A percentile compares a stretch with the other conserved stretches of the same genome.
Evolutionary conservation across 2,888 invertebrate genomes (phyloP).

Genomic region (Troides helena): DNA sequence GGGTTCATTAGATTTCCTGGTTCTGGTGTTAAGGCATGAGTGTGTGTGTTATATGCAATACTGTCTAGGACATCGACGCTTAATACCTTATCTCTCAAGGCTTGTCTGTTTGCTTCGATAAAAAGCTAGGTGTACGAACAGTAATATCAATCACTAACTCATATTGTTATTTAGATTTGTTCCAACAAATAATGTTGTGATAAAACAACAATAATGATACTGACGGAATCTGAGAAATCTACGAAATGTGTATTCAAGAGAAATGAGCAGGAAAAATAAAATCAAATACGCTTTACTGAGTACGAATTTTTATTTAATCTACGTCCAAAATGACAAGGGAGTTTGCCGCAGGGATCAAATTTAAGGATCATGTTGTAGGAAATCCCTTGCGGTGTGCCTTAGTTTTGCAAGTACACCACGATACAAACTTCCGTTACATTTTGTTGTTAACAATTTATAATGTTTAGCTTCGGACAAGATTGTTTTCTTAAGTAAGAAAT

Average conservation of each 20-base stretch:
- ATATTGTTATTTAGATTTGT: too few relatives aligned
- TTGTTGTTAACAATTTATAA: constrained; percentile 4
- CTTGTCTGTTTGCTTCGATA: too few relatives aligned
- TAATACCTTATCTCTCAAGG: too few relatives aligned
- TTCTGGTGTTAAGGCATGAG: too few relatives aligned
- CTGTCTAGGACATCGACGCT: too few relatives aligned
- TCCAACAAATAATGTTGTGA: too few relatives aligned
- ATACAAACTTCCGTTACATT: constrained; percentile 6
- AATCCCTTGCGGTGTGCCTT: constrained; percentile 21
- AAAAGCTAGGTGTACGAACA: too few relatives aligned
- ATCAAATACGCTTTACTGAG: not conserved
- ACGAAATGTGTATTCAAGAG: not conserved
- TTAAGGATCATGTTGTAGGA: constrained; percentile 15
- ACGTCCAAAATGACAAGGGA: not conserved
- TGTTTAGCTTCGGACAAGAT: not conserved
- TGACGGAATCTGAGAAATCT: not conserved
- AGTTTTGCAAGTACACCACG: constrained; percentile 11
- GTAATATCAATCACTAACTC: too few relatives aligned
- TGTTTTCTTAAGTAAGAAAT: too few relatives aligned
- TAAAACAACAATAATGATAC: too few relatives aligned
- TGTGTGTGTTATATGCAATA: too few relatives aligned
- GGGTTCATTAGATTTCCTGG: too few relatives aligned
- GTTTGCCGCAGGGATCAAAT: constrained; percentile 17
- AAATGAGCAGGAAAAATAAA: not conserved
- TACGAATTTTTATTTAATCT: constrained; percentile 7